These are phyloP conservation scores for Drosophila subobscura DNA, from an alignment of 1,140 invertebrate genomes.

Conservation along the genomic window DNA sequence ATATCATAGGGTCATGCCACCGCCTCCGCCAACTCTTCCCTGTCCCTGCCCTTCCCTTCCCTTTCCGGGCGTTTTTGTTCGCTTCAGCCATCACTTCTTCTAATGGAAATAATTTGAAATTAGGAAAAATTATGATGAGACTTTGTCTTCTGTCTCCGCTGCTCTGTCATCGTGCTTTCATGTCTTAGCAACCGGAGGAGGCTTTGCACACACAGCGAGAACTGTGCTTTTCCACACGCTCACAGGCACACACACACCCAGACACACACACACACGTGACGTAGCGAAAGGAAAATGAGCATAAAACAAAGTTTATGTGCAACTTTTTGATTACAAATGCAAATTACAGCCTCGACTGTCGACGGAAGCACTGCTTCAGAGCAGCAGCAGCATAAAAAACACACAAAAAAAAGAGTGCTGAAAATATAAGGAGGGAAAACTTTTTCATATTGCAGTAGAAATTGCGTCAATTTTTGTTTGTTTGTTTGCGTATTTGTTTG, in stretches of 20 bases:
- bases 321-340: slow-evolving; percentile 82
- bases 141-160: slow-evolving; percentile 26
- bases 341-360: slow-evolving; percentile 69
- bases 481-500: slow-evolving; percentile 51
- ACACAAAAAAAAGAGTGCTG: background rate
- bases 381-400: slow-evolving; percentile 19
- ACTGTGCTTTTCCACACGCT: slow-evolving; percentile 16
- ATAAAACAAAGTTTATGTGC: slow-evolving; percentile 79
- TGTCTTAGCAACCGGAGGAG: slow-evolving; percentile 23
- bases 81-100: background rate
- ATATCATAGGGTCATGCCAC: too few species aligned
- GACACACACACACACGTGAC: slow-evolving; percentile 12
- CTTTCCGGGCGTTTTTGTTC: too few species aligned
- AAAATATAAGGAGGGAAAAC: slow-evolving; percentile 30
- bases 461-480: slow-evolving; percentile 77
- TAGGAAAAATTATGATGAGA: slow-evolving; percentile 53
- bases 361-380: slow-evolving; percentile 16
- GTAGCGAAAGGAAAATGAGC: slow-evolving; percentile 67
- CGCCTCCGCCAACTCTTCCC: too few species aligned
- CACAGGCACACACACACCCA: slow-evolving; percentile 1
- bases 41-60: too few species aligned
- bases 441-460: slow-evolving; percentile 76
- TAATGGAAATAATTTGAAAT: slow-evolving; percentile 54
- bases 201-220: background rate
- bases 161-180: slow-evolving; percentile 33